phyloP scores from a whole-genome alignment of 2,797 vertebrate species.

The Myripristis jacobus region DNA sequence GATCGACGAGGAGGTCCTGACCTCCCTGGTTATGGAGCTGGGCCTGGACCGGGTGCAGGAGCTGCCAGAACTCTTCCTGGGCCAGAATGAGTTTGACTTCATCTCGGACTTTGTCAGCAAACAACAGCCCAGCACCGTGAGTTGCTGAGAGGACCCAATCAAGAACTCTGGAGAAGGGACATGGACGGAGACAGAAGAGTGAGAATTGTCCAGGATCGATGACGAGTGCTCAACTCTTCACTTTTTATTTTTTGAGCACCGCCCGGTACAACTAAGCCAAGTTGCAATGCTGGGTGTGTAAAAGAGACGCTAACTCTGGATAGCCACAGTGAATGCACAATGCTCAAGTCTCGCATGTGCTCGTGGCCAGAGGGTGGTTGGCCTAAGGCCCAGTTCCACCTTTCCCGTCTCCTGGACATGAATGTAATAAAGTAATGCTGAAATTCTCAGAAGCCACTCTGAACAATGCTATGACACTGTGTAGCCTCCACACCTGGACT shows the following conservation, averaged over 20 bases:
- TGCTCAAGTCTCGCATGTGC: slow-evolving; percentile 48
- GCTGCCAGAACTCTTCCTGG: slow-evolving; percentile 95
- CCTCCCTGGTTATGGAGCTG: slow-evolving; percentile 92
- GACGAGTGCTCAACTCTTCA: slow-evolving; percentile 52
- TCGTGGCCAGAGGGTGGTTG: slow-evolving; percentile 55
- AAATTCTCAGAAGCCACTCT: slow-evolving; percentile 80
- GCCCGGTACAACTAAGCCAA: slow-evolving; percentile 48
- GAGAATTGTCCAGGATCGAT: slow-evolving; percentile 58
- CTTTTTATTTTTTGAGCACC: slow-evolving; percentile 62
- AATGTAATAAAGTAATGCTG: slow-evolving; percentile 84
- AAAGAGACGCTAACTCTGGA: slow-evolving; percentile 67
- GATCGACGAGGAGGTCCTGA: slow-evolving; percentile 96
- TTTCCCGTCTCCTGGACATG: slow-evolving; percentile 77
- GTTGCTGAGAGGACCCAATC: slow-evolving; percentile 84
- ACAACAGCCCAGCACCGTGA: slow-evolving; percentile 94
- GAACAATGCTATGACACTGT: slow-evolving; percentile 83
- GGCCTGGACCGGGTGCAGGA: slow-evolving; percentile 95
- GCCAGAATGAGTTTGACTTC: slow-evolving; percentile 98
- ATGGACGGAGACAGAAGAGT: slow-evolving; percentile 40
- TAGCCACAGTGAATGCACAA: slow-evolving; percentile 60
- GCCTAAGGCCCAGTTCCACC: slow-evolving; percentile 46
- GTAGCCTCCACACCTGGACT: slow-evolving; percentile 75
- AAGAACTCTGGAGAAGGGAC: slow-evolving; percentile 17
- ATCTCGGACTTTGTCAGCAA: slow-evolving; percentile 96
- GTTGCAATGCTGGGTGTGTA: slow-evolving; percentile 45